Base-by-base conservation (phyloP, 2,113 vertebrate species). In the Morphnarchus princeps region DNA sequence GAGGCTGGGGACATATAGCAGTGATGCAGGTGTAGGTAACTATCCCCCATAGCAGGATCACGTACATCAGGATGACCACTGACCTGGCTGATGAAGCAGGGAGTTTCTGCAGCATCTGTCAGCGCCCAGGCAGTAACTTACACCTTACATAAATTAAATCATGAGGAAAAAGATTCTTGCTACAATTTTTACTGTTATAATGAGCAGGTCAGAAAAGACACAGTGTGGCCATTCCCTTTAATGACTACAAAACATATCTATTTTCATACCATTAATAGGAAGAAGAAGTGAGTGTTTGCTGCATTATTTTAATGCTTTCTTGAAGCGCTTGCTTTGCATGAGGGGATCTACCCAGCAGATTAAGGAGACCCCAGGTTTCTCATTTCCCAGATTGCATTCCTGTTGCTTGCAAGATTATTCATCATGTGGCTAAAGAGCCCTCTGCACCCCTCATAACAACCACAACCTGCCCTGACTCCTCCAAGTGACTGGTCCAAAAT, bases 251-350 rank as follows among this genome's bases (percentile, higher is more conserved):
- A 73, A 31, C 7, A 8, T 6, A 55, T 3, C 6, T 54, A 6
- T 50, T 40, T 58, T 58, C 29, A 73, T 45, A 45, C 18, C 18
- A 32, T 5, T n/a, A 34, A 57, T 7, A 55, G 31, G 28, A 81
- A 63, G 16, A 54, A 81, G 16, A 52, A 81, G 17, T 10, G 13
- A 26, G 20, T 0, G 0, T 71, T 71, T 45, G 10, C 9, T 74
- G 36, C 15, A 28, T 34, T 82, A 62, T 55, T 76, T 80, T 38
- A 55, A 49, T 59, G 7, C 10, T 57, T 66, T 59, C 78, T 71
- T 55, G 32, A 87, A 11, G 16, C 0, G 43, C 15, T 59, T 18
- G 13, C 2, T 80, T 88, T 71, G 22, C 31, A 42, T 0, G 0
- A 87, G 14, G 11, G 10, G 20, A 43, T 57, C 31, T 42, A 63